phyloP scores from a whole-genome alignment of 2,888 invertebrate species.

The Sminthurides aquaticus region DNA sequence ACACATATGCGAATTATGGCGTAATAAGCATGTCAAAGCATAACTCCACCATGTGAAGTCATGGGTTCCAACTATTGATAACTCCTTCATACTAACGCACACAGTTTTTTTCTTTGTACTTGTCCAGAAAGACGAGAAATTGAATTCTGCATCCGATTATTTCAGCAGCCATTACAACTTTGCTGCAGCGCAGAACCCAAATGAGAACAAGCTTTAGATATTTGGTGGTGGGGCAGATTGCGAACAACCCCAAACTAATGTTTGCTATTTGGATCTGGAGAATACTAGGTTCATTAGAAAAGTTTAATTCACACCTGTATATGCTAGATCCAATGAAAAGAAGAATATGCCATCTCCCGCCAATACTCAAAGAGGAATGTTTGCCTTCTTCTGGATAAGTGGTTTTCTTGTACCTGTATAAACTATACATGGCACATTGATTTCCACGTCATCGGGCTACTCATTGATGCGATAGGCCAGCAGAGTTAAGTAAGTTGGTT shows the following conservation, averaged over 20 bases:
- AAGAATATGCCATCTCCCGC: constrained; percentile 11
- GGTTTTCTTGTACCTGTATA: no score
- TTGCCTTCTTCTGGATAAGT: constrained; percentile 9
- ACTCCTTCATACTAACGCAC: no score
- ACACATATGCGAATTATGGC: no score
- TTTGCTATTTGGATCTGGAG: constrained; percentile 14
- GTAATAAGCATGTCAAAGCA: no score
- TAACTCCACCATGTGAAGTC: no score
- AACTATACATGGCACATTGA: no score
- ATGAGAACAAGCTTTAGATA: constrained; percentile 16
- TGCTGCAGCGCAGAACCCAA: constrained; percentile 8
- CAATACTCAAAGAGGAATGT: constrained; percentile 22
- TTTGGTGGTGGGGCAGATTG: constrained; percentile 27
- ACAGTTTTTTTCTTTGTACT: no score
- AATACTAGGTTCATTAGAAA: no score
- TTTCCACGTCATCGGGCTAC: no score
- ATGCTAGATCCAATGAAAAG: neutral
- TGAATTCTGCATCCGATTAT: neutral
- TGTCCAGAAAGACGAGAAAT: constrained; percentile 4
- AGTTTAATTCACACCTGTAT: neutral
- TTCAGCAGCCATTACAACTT: constrained; percentile 22
- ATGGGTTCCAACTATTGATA: no score
- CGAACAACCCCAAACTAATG: constrained; percentile 16
- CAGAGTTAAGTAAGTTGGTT: no score
- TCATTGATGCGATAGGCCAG: no score